Evolutionary conservation across 2,797 vertebrate species (phyloP).

Genomic region (Danio kyathit): DNA sequence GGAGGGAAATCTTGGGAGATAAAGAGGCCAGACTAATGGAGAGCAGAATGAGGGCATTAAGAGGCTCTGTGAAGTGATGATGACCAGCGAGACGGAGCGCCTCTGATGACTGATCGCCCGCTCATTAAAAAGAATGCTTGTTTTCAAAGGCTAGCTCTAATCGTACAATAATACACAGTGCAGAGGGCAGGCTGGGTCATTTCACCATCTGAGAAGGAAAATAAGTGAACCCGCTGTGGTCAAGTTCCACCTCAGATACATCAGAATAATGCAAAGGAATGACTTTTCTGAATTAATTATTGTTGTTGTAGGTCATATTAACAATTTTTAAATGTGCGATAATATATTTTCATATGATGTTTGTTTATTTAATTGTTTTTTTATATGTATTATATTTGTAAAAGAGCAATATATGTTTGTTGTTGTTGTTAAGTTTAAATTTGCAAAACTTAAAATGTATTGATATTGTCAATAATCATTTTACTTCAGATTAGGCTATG

Average conservation of each 20-base stretch:
- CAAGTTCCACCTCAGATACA: slow-evolving; percentile 46
- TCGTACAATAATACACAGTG: slow-evolving; percentile 72
- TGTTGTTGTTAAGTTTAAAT: no score
- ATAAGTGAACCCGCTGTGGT: slow-evolving; percentile 57
- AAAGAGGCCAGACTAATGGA: slow-evolving; percentile 72
- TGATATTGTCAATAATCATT: no score
- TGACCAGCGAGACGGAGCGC: slow-evolving; percentile 74
- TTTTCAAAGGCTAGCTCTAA: slow-evolving; percentile 67
- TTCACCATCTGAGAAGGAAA: slow-evolving; percentile 62
- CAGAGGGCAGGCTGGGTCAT: slow-evolving; percentile 64
- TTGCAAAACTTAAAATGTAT: no score
- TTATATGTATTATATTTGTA: no score
- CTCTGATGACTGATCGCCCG: slow-evolving; percentile 71
- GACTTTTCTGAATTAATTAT: not conserved
- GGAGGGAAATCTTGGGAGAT: slow-evolving; percentile 55
- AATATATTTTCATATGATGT: no score
- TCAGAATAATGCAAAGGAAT: not conserved
- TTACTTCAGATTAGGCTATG: no score
- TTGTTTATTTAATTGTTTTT: no score
- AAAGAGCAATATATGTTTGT: no score
- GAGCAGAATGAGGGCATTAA: slow-evolving; percentile 72
- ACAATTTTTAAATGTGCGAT: not conserved
- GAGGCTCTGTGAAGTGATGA: slow-evolving; percentile 66
- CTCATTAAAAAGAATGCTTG: slow-evolving; percentile 68
- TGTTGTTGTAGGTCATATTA: no score